Evolutionary conservation across 2,113 vertebrate species (phyloP).

Genomic region (Mustelus asterias): DNA sequence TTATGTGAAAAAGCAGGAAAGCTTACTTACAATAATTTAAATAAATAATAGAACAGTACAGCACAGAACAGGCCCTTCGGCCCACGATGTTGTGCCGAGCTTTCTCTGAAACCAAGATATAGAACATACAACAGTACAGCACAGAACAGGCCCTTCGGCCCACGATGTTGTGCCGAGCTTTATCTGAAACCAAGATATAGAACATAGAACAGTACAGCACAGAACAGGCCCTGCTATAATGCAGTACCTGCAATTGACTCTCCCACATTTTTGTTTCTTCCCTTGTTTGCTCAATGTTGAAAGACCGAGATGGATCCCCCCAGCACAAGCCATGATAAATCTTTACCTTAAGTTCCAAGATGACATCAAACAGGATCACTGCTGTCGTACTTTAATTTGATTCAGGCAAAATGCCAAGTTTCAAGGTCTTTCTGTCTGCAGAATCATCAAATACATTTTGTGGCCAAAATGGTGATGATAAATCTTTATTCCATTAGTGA

Average conservation of each 20-base stretch:
- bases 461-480: not conserved
- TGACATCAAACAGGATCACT: not conserved
- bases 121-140: too few species aligned
- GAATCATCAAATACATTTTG: not conserved
- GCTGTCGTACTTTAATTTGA: not conserved
- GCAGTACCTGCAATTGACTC: not conserved
- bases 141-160: too few species aligned
- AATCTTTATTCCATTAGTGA: constrained; percentile 6
- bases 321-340: not conserved
- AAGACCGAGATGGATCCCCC: not conserved
- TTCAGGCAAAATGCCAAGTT: not conserved
- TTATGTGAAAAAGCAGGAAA: not conserved
- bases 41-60: too few species aligned
- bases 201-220: too few species aligned
- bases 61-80: too few species aligned
- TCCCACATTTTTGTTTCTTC: not conserved
- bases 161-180: too few species aligned
- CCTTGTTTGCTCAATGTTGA: not conserved
- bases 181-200: too few species aligned
- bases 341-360: not conserved
- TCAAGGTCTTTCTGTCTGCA: not conserved
- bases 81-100: too few species aligned
- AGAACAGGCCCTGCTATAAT: too few species aligned
- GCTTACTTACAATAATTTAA: not conserved
- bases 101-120: too few species aligned